phyloP scores from a whole-genome alignment of 2,888 invertebrate species.

The Orthosia gothica region DNA sequence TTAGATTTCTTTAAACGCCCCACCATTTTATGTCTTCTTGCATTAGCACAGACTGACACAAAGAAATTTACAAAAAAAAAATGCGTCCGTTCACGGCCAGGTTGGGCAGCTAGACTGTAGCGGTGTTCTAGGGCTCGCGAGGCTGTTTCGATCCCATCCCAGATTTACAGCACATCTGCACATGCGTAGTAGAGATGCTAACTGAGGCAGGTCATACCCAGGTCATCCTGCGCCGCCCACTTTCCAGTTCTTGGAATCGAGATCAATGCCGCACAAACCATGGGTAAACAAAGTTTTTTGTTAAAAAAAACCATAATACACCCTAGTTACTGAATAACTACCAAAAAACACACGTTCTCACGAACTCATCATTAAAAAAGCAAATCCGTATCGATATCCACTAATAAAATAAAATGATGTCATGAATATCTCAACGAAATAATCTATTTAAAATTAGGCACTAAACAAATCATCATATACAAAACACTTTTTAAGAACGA shows the following conservation, averaged over 20 bases:
- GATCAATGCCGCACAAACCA: constrained; percentile 1
- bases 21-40: constrained; percentile 19
- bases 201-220: constrained; percentile 8
- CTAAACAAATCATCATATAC: background rate
- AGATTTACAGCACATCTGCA: constrained; percentile 37
- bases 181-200: constrained; percentile 41
- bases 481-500: background rate
- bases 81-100: background rate
- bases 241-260: constrained; percentile 12
- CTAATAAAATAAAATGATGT: background rate
- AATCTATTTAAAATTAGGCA: background rate
- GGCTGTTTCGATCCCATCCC: constrained; percentile 21
- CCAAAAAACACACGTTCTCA: background rate
- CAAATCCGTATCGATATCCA: background rate
- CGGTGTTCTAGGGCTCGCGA: background rate
- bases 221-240: constrained; percentile 9
- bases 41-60: constrained; percentile 2
- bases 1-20: background rate
- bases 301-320: background rate
- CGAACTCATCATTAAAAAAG: background rate
- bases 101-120: constrained; percentile 6
- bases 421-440: constrained; percentile 11
- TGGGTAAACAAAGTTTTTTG: background rate
- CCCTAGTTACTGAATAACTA: background rate
- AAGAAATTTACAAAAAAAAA: background rate